Evolutionary conservation across 1,140 invertebrate genomes (phyloP).

Genomic region (Ips nitidus): DNA sequence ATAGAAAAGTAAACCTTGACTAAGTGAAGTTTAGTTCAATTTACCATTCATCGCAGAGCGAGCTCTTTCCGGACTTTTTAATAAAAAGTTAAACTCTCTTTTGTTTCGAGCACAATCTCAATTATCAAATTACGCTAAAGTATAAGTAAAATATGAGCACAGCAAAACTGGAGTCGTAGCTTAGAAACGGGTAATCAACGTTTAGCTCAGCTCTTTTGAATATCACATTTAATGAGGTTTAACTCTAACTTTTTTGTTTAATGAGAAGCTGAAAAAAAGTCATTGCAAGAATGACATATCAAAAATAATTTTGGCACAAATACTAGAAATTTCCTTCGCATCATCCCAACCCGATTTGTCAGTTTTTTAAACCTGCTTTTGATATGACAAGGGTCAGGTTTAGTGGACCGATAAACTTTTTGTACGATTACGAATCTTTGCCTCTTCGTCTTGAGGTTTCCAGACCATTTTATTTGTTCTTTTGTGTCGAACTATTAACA

Average conservation of each 20-base stretch:
- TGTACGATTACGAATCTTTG: conserved; percentile 1
- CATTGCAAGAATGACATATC: not conserved
- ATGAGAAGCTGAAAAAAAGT: too few relatives aligned
- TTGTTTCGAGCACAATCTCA: not conserved
- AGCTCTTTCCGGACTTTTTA: conserved; percentile 3
- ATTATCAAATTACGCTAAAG: conserved; percentile 8
- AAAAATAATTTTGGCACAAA: conserved; percentile 9
- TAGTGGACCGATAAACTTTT: conserved; percentile 9
- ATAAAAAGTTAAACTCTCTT: not conserved
- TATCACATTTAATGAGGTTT: too few relatives aligned
- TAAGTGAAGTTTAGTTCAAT: not conserved
- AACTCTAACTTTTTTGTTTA: too few relatives aligned
- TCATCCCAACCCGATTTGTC: conserved; percentile 5
- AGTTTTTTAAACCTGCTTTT: conserved; percentile 10
- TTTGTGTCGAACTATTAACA: not conserved
- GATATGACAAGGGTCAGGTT: conserved; percentile 14
- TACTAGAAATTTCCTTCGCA: conserved; percentile 1
- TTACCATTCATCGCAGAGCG: not conserved
- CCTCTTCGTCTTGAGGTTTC: not conserved
- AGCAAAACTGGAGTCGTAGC: conserved; percentile 5
- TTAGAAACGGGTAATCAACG: conserved; percentile 2
- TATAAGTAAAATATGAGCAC: conserved; percentile 9
- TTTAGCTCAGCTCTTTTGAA: too few relatives aligned
- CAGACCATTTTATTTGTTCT: not conserved
- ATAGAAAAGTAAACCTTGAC: too few relatives aligned